Base-by-base conservation (phyloP, 2,888 invertebrate genomes). In the Stramonita haemastoma region DNA sequence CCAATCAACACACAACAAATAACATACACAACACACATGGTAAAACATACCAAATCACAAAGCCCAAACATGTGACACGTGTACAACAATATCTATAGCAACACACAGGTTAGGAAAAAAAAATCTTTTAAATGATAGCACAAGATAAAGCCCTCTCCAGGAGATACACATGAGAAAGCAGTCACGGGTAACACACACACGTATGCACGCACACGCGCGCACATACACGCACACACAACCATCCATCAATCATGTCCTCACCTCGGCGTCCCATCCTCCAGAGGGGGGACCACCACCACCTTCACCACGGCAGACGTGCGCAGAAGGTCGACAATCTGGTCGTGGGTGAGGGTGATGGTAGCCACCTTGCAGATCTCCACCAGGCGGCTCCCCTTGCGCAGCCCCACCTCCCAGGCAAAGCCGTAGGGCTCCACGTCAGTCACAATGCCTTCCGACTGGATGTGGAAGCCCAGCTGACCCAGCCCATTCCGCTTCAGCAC, bases 361-460 rank as follows among this genome's bases (percentile, higher is more conserved):
- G 98, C 98, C 36, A 98, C 98, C 95, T 98, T 98, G 95, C 98
- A 98, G 93, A 98, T 98, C 96, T 99, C 99, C 2, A 99, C 98
- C 92, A 99, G 97, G 29, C 99, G 97, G 87, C 98, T 98, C 90
- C 98, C 98, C 95, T 98, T 98, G 86, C 98, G 96, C 86, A 99
- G 97, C n/a, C 99, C 99, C 1, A 98, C 98, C 92, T 96, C 96
- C 96, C 96, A 97, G 70, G 97, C 96, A 92, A 96, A 95, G 73
- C 96, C 96, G 91, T 96, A 96, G 91, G 95, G 97, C 95, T 98
- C 98, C n/a, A 99, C 98, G 94, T 98, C 98, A 5, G 98, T 98
- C 60, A 99, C 98, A 46, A 99, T 97, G 5, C 99, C 99, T 87
- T 98, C 98, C 29, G 98, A 98, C 95, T 98, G 98, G 73, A 98